Evolutionary conservation across 2,888 invertebrate genomes (phyloP).

Genomic region (Tinea trinotella): DNA sequence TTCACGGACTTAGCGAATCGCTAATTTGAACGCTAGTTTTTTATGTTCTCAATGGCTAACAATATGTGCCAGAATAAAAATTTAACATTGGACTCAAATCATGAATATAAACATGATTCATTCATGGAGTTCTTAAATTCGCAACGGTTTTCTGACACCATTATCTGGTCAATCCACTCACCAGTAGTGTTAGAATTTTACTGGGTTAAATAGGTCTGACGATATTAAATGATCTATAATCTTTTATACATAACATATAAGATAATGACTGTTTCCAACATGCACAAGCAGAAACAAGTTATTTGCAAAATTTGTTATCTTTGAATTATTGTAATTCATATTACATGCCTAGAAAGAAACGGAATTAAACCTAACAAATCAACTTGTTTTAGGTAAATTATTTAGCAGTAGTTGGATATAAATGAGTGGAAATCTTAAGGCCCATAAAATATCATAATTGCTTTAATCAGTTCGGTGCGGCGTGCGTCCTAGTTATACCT

Average conservation of each 20-base stretch:
- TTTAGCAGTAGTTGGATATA: neutral
- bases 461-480: slow-evolving; percentile 19
- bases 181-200: neutral
- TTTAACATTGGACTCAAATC: slow-evolving; percentile 10
- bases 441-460: slow-evolving; percentile 17
- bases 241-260: too few species aligned
- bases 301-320: too few species aligned
- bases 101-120: slow-evolving; percentile 7
- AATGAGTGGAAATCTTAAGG: neutral
- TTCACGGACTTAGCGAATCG: slow-evolving; percentile 20
- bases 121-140: slow-evolving; percentile 31
- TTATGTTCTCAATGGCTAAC: neutral
- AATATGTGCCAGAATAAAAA: neutral
- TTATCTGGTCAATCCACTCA: slow-evolving; percentile 59
- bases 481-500: slow-evolving; percentile 16
- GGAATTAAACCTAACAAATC: neutral
- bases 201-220: neutral
- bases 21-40: neutral
- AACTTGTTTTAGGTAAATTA: neutral
- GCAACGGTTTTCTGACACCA: slow-evolving; percentile 50
- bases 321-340: too few species aligned
- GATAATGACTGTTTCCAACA: too few species aligned
- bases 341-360: too few species aligned
- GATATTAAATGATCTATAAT: neutral
- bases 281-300: too few species aligned